Conservation (phyloP, 2,797 vertebrate genomes). For the Coregonus sp. region DNA sequence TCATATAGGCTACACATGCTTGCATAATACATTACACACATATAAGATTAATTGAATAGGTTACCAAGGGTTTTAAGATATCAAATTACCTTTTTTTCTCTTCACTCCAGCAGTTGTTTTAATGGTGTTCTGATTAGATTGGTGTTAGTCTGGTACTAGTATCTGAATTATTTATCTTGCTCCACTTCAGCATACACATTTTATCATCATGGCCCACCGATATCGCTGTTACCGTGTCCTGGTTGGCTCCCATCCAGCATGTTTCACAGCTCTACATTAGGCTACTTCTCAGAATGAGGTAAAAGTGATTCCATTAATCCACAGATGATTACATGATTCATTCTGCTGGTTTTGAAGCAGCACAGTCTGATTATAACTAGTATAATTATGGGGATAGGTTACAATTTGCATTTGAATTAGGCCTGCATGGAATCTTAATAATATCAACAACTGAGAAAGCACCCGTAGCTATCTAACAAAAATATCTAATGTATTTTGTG, state of each 20-base stretch:
- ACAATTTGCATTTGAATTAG: no score
- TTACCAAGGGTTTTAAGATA: not conserved
- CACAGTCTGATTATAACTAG: no score
- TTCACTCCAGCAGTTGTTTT: not conserved
- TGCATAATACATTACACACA: not conserved
- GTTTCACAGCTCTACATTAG: conserved; percentile 5
- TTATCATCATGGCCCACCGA: conserved; percentile 15
- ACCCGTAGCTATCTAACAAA: no score
- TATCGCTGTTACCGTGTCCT: conserved; percentile 10
- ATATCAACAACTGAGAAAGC: not conserved
- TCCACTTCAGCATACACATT: conserved; percentile 23
- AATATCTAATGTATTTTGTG: no score
- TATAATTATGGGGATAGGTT: no score
- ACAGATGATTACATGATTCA: not conserved
- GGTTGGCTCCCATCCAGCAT: conserved; percentile 3
- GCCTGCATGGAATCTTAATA: not conserved
- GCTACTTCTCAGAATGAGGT: conserved; percentile 12
- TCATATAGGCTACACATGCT: not conserved
- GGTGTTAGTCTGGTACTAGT: not conserved
- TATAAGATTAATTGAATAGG: not conserved
- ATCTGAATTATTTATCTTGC: conserved; percentile 32
- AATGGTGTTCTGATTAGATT: conserved; percentile 13
- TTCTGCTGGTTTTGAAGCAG: not conserved
- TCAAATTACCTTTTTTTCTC: not conserved
- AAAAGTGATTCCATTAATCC: conserved; percentile 12